Base-by-base conservation (phyloP, 1,140 invertebrate species). In the Druon quercuslanigerum region DNA sequence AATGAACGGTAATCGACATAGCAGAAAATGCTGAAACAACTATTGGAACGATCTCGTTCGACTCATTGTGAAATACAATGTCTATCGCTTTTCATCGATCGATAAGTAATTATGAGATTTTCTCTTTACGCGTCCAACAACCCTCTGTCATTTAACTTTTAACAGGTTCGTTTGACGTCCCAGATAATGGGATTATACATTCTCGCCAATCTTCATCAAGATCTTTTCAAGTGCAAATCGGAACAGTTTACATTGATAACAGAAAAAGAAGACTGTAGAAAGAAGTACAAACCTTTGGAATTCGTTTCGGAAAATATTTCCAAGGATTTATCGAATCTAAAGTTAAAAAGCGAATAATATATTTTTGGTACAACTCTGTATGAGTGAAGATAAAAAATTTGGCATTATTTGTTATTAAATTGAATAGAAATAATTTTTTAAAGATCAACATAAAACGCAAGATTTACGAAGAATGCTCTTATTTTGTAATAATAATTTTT, bases 21-120 rank as follows among this genome's bases (percentile, higher is more conserved):
- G 12, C 13, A 25, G 19, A n/a, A 40, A 6, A 33, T 33, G 13
- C 11, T 16, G 14, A 17, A 25, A 40, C 8, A 54, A 51, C 54
- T 72, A 75, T 50, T 60, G 19, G 12, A 17, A 75, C 16, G 54
- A 71, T 78, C 71, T 20, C 13, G 16, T 50, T 17, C 52, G 46
- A 51, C 50, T 20, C 33, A 72, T 71, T 57, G 50, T 71, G 72
- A 77, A 80, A 79, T 72, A 80, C 74, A 82, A 80, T 78, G 76
- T 76, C 56, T 54, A 56, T 73, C 56, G 52, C 52, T 50, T 57
- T 51, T 50, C 70, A 79, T 80, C 74, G 82, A 82, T 85, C 77
- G 80, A 71, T 79, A 83, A 83, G 83, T 85, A 83, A 86, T 86
- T 86, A 86, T 85, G 71, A 83, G 79, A 85, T 85, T 84, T 83